Evolutionary conservation across 2,113 vertebrate genomes (phyloP), one percentile per base, ranked within the genome.

Genomic region (Cyprinodon tularosa): DNA sequence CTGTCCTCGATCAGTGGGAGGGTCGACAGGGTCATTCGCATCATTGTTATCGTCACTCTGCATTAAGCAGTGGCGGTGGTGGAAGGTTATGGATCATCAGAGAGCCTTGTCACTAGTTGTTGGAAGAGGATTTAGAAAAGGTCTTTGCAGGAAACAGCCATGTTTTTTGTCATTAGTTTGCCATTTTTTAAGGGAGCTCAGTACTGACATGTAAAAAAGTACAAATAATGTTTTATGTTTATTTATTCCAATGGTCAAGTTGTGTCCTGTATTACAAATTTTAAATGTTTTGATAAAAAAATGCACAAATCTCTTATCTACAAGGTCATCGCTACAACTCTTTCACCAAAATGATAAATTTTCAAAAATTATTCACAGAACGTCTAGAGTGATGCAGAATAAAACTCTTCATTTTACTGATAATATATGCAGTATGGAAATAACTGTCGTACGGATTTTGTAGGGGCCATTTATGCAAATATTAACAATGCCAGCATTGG

Each of bases 1-100:
- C 72, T 80, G 72, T 84, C 74, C 50, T 57, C 15, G 0, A 20
- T 68, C 66, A 48, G 68, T 61, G 57, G 75, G 72, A 62, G 39
- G 78, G 65, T 86, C 73, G 61, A 17, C 17, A 1, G 73, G 78
- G 71, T 72, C 47, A 0, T 20, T 5, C 62, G 77, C 71, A 76
- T 86, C 47, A 68, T n/a, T 57, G 8, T 15, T 70, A 72, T 80
- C 74, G 69, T 77, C 73, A 0, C 37, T 72, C 20, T 45, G 77
- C 80, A 72, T 82, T 82, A 84, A n/a, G 14, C 65, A 40, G 38
- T 42, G 45, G 61, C 53, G 40, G 63, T 0, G 42, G 62, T 38
- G 45, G 62, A 38, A 37, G 48, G 62, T 37, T 15, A 53, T 60
- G 62, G 59, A 78, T 81, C 77, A 70, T 76, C 70, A 11, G 22